A percentile compares a stretch with the other conserved stretches of the same genome.
These are phyloP conservation scores for Pseudococcus longispinus DNA, from an alignment of 2,888 invertebrate genomes.

Conservation along the genomic window DNA sequence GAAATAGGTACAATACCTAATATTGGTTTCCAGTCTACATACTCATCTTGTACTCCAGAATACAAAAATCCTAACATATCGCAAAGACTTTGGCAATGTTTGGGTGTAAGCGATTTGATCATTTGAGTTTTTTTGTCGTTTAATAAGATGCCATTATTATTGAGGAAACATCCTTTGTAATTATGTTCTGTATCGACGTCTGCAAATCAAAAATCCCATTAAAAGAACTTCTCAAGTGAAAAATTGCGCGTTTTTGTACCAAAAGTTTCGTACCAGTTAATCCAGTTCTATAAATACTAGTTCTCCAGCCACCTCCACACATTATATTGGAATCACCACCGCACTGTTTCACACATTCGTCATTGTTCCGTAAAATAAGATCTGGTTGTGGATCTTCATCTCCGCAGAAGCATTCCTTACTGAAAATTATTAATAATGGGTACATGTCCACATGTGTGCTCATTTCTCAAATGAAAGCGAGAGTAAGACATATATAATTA, in stretches of 20 bases:
- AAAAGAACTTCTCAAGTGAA: not conserved
- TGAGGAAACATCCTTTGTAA: conserved; percentile 55
- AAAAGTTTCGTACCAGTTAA: conserved; percentile 43
- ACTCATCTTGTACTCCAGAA: conserved; percentile 56
- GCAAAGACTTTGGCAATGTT: conserved; percentile 53
- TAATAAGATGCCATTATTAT: conserved; percentile 39
- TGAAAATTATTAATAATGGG: not conserved
- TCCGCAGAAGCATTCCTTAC: conserved; percentile 60
- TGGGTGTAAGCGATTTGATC: conserved; percentile 51
- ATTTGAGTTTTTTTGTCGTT: conserved; percentile 47
- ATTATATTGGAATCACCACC: conserved; percentile 58
- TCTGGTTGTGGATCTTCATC: conserved; percentile 49
- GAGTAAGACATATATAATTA: too few species aligned
- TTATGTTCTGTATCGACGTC: not conserved
- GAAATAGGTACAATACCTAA: not conserved
- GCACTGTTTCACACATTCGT: conserved; percentile 59
- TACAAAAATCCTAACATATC: conserved; percentile 54
- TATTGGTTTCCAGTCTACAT: not conserved
- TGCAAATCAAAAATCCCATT: not conserved
- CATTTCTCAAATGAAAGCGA: not conserved
- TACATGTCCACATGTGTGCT: not conserved
- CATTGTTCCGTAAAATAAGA: conserved; percentile 54
- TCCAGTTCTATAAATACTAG: conserved; percentile 60
- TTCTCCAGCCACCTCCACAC: conserved; percentile 60
- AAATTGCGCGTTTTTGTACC: not conserved